Evolutionary conservation across 1,140 invertebrate genomes (phyloP), one percentile per base, ranked within the genome.

Genomic region (Micrasema longulum): DNA sequence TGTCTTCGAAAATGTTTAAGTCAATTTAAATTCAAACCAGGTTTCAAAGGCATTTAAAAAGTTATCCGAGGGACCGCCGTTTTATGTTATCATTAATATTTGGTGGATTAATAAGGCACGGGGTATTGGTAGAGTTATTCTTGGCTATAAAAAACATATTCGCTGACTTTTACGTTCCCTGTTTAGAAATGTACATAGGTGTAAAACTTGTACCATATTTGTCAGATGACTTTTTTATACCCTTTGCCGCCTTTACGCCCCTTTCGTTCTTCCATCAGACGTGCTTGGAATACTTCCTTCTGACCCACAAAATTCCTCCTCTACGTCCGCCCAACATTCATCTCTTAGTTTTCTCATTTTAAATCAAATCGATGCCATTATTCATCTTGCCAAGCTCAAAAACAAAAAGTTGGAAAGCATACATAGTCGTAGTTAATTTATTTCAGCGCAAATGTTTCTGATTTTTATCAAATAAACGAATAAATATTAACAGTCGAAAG

Each of bases 181-280:
- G 35, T 60, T 41, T 41, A 41, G 55, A 38, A 26, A 41, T 60
- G 55, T 38, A 52, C 20, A 11, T 52, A 38, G 53, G 53, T 60
- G 53, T 60, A 60, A 60, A 60, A 38, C 35, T 38, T 38, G 55
- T 41, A 38, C 16, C 36, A 41, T 60, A 41, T 60, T 18, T 60
- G 35, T 22, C 35, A 22, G 55, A 60, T 60, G 55, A 41, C 55
- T 60, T 60, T 60, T 60, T 60, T 60, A 60, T 60, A 60, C n/a
- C 55, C 41, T 60, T 60, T 60, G 38, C 38, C 55, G 36, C 14
- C 55, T 31, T 31, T 31, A 31, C 26, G 26, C n/a, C 14, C 53
- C n/a, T 1, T 1, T 26, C 31, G 53, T 41, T 36, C 36, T 35
- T 16, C n/a, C n/a, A n/a, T n/a, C 36, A 14, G 14, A 60, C 55